Evolutionary conservation across 2,797 vertebrate genomes (phyloP).

Genomic region (Scarus forsteni): DNA sequence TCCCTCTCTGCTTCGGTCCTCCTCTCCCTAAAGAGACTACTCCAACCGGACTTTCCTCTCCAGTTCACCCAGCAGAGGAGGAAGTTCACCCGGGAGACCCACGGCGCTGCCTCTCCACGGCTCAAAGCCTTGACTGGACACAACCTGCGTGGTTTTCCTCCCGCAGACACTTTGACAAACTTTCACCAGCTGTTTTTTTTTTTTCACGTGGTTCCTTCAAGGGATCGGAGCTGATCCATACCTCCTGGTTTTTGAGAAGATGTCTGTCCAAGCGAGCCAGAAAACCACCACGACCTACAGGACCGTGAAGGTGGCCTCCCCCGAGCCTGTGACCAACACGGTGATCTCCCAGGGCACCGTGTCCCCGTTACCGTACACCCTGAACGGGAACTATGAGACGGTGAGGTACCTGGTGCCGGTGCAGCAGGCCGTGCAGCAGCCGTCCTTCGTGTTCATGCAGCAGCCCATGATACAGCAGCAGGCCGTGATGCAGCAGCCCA

Average conservation of each 20-base stretch:
- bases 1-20: constrained; percentile 17
- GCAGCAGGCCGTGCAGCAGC: constrained; percentile 60
- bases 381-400: constrained; percentile 68
- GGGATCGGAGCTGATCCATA: constrained; percentile 4
- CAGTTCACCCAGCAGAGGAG: constrained; percentile 18
- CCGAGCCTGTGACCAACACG: constrained; percentile 51
- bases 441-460: constrained; percentile 58
- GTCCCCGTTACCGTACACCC: constrained; percentile 43
- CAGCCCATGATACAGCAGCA: constrained; percentile 51
- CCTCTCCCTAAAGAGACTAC: not conserved
- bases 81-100: constrained; percentile 15
- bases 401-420: constrained; percentile 84
- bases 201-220: not conserved
- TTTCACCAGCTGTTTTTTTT: not conserved
- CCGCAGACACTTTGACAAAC: not conserved
- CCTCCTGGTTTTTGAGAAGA: not conserved
- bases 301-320: constrained; percentile 54
- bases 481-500: constrained; percentile 42
- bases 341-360: constrained; percentile 23
- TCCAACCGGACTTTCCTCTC: constrained; percentile 53
- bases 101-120: not conserved
- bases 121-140: not conserved
- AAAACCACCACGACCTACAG: constrained; percentile 55
- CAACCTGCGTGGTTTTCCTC: not conserved
- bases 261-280: constrained; percentile 51